Base-by-base conservation (phyloP, 2,797 vertebrate genomes). In the Lacerta viridis region DNA sequence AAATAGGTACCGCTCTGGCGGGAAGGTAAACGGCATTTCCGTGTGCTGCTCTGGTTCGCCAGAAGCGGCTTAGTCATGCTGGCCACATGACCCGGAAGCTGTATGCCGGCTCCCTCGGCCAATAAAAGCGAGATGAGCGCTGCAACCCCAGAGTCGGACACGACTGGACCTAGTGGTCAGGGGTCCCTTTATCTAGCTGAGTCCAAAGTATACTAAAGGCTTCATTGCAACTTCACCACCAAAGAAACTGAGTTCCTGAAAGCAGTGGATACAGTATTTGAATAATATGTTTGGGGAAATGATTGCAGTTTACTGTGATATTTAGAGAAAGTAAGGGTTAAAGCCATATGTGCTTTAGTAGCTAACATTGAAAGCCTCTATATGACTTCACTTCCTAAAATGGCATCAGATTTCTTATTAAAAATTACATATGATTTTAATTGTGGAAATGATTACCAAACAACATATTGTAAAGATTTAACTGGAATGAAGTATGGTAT, bases 371-470 rank as follows among this genome's bases (percentile, higher is more conserved):
- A 87, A 76, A 66, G 27, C 18, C 90, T 55, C n/a, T 87, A 83
- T 55, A 88, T 68, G 2, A 91, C 33, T 92, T 91, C 41, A 93
- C 29, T 93, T 92, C 77, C 23, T 0, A 81, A 33, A 91, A 3
- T 29, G 1, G 59, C 29, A 91, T 81, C 71, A 77, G 61, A 36
- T 61, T 92, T 76, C 75, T 90, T 90, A 87, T 86, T 80, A 91
- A 93, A 93, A 91, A 74, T 87, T 87, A 41, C 23, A 74, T 27
- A 55, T 17, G 87, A 93, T 18, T 41, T 83, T 90, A 92, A 90
- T 80, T 89, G 91, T 88, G 92, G 89, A 86, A 84, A 93, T 46
- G 43, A 84, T n/a, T 15, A 41, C 71, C 25, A 92, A 93, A 83
- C n/a, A 91, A 93, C 88, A 75, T 36, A 46, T 81, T 80, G 85